These are phyloP conservation scores for Drosophila bocki DNA, from an alignment of 1,140 invertebrate species.

Conservation along the genomic window DNA sequence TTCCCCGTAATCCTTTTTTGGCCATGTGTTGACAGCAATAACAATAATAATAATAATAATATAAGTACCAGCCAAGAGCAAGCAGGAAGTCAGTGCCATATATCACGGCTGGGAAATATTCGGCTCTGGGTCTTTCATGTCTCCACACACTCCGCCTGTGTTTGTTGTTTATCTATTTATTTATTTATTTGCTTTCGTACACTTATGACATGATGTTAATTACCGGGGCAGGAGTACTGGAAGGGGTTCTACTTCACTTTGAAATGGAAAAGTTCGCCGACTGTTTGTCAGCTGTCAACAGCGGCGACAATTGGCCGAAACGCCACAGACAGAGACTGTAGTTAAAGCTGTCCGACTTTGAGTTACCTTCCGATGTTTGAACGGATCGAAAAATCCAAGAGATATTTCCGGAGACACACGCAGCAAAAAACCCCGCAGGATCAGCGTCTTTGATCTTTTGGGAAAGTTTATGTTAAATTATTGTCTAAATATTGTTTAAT, in stretches of 20 bases:
- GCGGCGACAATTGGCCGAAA: conserved; percentile 51
- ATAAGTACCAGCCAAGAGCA: conserved; percentile 13
- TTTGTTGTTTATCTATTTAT: conserved; percentile 74
- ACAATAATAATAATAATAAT: conserved; percentile 29
- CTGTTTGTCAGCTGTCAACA: conserved; percentile 53
- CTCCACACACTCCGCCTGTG: conserved; percentile 30
- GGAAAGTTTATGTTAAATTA: conserved; percentile 56
- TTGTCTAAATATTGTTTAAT: conserved; percentile 76
- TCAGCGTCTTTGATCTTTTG: conserved; percentile 43
- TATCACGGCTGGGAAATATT: conserved; percentile 78
- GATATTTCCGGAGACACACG: conserved; percentile 31
- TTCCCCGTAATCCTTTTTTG: conserved; percentile 71
- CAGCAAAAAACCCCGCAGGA: conserved; percentile 32
- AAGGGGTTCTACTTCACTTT: conserved; percentile 37
- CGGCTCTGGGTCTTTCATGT: conserved; percentile 74
- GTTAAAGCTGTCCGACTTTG: conserved; percentile 41
- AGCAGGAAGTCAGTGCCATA: conserved; percentile 74
- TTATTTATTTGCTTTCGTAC: conserved; percentile 79
- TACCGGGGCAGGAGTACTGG: conserved; percentile 53
- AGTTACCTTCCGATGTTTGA: conserved; percentile 25
- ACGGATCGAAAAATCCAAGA: conserved; percentile 19
- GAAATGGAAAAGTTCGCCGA: conserved; percentile 54
- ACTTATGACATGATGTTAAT: conserved; percentile 83
- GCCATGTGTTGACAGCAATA: conserved; percentile 65
- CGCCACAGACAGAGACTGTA: neutral